Percentiles rank a stretch among this genome's conserved stretches.
Conservation (phyloP, 2,113 vertebrate species). For the Oxyruncus cristatus region DNA sequence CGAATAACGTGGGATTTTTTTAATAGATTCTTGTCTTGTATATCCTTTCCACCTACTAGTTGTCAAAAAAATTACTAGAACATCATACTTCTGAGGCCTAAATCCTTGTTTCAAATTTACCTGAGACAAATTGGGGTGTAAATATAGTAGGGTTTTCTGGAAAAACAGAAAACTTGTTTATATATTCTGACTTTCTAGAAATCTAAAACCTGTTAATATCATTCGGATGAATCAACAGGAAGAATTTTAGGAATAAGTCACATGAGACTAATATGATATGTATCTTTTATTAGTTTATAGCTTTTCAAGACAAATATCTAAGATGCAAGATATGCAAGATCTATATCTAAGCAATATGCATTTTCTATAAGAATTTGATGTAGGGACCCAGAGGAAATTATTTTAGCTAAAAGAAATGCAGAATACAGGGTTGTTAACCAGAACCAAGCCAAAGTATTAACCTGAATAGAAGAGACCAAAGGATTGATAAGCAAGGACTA, state of each 20-base stretch:
- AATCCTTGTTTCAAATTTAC: background rate
- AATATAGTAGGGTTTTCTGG: background rate
- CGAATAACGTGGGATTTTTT: background rate
- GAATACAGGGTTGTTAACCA: background rate
- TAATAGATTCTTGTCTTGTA: background rate
- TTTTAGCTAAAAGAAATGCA: background rate
- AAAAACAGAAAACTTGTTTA: background rate
- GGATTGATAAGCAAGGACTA: background rate
- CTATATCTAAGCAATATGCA: background rate
- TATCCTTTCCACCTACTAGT: background rate
- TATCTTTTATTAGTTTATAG: background rate
- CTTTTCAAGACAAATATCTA: background rate
- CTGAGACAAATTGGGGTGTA: background rate
- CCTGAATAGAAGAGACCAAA: background rate
- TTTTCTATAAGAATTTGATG: background rate
- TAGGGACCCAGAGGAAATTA: background rate
- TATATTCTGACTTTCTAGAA: background rate
- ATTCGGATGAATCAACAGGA: background rate
- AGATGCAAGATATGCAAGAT: no score
- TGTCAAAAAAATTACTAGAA: background rate
- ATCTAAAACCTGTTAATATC: background rate
- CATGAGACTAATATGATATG: background rate
- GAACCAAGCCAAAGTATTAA: background rate
- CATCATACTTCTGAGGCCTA: background rate
- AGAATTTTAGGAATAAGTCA: background rate